A percentile compares a stretch with the other conserved stretches of the same genome.
phyloP scores from a whole-genome alignment of 1,140 invertebrate genomes.

The Trachelipus rathkii region DNA sequence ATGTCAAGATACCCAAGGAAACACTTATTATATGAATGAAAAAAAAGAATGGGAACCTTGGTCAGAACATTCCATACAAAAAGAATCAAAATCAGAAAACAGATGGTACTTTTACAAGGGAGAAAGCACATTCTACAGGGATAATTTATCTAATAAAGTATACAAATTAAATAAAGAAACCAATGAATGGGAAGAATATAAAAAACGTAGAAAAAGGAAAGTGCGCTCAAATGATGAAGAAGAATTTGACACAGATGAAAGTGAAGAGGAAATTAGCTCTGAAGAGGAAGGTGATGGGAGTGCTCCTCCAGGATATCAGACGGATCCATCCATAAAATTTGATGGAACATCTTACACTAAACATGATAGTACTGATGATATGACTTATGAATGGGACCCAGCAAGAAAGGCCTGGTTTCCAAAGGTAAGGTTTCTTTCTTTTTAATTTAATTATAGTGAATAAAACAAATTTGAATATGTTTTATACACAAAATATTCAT shows the following conservation, averaged over 20 bases:
- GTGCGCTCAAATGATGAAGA: slow-evolving; percentile 32
- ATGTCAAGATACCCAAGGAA: slow-evolving; percentile 35
- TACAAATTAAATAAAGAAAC: slow-evolving; percentile 63
- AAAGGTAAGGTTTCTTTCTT: slow-evolving; percentile 58
- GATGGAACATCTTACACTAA: slow-evolving; percentile 38
- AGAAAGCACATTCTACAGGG: slow-evolving; percentile 67
- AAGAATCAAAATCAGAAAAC: slow-evolving; percentile 47
- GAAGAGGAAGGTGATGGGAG: slow-evolving; percentile 37
- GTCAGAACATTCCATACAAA: slow-evolving; percentile 21
- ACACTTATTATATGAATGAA: slow-evolving; percentile 41
- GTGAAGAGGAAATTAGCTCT: slow-evolving; percentile 35
- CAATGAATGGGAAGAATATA: slow-evolving; percentile 56
- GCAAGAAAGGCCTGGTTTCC: slow-evolving; percentile 92
- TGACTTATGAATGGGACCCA: slow-evolving; percentile 84
- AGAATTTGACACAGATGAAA: slow-evolving; percentile 39
- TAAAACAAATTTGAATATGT: no score
- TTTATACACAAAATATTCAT: no score
- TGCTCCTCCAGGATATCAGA: slow-evolving; percentile 33
- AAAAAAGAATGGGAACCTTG: slow-evolving; percentile 40
- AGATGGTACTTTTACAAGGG: slow-evolving; percentile 63
- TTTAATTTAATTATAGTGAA: no score
- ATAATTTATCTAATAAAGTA: slow-evolving; percentile 62
- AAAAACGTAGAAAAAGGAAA: slow-evolving; percentile 33
- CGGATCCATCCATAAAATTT: slow-evolving; percentile 39
- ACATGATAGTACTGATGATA: slow-evolving; percentile 73